Base-by-base conservation (phyloP, 2,113 vertebrate species). In the Chunga burmeisteri region DNA sequence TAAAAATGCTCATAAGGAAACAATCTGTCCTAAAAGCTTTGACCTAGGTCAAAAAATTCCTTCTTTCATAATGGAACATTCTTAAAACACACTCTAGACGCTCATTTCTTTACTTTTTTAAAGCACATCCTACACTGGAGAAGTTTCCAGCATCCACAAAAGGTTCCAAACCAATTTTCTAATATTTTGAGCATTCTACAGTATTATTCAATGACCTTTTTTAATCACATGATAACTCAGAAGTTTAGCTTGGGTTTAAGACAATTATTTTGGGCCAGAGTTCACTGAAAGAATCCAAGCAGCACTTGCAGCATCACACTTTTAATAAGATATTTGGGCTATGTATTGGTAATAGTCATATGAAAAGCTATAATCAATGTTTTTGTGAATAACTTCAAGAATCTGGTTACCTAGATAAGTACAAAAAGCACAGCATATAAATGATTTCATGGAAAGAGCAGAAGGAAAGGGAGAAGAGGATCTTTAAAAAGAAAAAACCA, bases 1-100 rank as follows among this genome's bases (percentile, higher is more conserved):
- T 94, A 17, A 93, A 95, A 93, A 94, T 84, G 86, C 94, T 91
- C 38, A 77, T 96, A 97, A 96, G 97, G 96, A 97, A 97, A 95
- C 94, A 95, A 97, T 98, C 81, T 85, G 87, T 92, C 89, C 94
- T 56, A 93, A 95, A 97, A 92, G 86, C 59, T 95, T 97, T 96
- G 95, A 97, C 97, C 91, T 88, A 73, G 96, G 97, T 97, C 96
- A 97, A 36, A 95, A 94, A 91, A 78, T 44, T 86, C 79, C n/a
- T 86, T 72, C 78, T 92, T 90, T 59, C 21, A 91, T 65, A 72
- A 50, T 3, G 36, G 21, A 94, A 29, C 32, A 42, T 46, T 83
- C 65, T 66, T 89, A 93, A 80, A 75, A 70, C 12, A 88, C 10
- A 44, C 11, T 58, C 40, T 52, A 74, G 62, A 90, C 65, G 29